Conservation (phyloP, 2,888 invertebrate genomes). For the Polyommatus icarus region DNA sequence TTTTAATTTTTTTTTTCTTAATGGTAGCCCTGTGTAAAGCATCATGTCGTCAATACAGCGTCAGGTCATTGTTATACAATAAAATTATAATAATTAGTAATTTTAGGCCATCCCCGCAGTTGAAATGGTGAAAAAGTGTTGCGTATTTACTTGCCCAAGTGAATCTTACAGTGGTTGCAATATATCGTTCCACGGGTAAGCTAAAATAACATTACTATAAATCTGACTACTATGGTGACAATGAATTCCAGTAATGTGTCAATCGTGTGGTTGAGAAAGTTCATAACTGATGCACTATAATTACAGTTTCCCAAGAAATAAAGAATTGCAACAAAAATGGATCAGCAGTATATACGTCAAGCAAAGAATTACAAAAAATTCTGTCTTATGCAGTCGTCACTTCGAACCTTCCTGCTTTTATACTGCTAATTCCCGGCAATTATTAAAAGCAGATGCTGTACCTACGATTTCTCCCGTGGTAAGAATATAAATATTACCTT, state of each 20-base stretch:
- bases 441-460: constrained; percentile 29
- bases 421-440: constrained; percentile 32
- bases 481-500: constrained; percentile 18
- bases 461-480: constrained; percentile 22
- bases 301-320: constrained; percentile 28
- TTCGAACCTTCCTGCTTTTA: constrained; percentile 31
- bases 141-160: constrained; percentile 30
- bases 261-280: not conserved
- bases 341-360: too few species aligned
- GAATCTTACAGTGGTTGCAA: constrained; percentile 28
- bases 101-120: not conserved
- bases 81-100: not conserved
- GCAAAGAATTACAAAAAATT: constrained; percentile 28
- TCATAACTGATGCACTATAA: not conserved
- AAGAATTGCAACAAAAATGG: too few species aligned
- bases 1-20: too few species aligned
- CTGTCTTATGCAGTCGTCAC: constrained; percentile 30
- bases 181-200: constrained; percentile 22
- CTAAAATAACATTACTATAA: too few species aligned
- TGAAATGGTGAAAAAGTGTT: constrained; percentile 30
- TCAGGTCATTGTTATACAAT: not conserved
- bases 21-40: too few species aligned
- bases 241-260: constrained; percentile 23
- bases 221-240: too few species aligned
- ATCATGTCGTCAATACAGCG: not conserved